Percentiles rank a stretch among this genome's conserved stretches.
phyloP scores from a whole-genome alignment of 2,888 invertebrate species.

The Oxyteleia sp. region DNA sequence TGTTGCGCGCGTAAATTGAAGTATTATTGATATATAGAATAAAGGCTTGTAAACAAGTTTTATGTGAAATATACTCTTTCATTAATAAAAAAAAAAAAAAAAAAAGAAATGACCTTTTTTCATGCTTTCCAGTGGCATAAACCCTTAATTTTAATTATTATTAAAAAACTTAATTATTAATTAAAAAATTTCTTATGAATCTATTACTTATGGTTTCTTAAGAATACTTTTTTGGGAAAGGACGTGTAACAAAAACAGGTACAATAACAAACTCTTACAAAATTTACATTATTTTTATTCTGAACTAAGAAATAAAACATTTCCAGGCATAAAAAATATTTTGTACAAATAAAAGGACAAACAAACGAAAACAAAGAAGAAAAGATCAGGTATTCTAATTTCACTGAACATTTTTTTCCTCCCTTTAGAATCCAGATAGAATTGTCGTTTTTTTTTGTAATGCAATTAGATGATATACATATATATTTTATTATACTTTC shows the following conservation, averaged over 20 bases:
- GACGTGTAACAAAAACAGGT: neutral
- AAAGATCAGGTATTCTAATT: neutral
- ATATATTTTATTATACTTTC: slow-evolving; percentile 25
- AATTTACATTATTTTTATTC: slow-evolving; percentile 53
- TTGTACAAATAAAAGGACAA: slow-evolving; percentile 23
- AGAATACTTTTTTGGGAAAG: slow-evolving; percentile 1
- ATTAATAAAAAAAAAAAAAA: no score
- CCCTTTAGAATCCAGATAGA: neutral
- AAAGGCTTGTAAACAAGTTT: no score
- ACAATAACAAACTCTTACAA: slow-evolving; percentile 32
- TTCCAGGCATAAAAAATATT: slow-evolving; percentile 41
- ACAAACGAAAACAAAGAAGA: neutral
- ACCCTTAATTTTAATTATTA: no score
- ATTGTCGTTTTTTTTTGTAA: neutral
- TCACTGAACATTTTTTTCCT: neutral
- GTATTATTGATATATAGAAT: no score
- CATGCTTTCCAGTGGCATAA: no score
- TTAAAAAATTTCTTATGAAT: no score
- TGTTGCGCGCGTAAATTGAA: no score
- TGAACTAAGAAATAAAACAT: slow-evolving; percentile 40
- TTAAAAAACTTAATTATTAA: no score
- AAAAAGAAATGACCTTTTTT: no score
- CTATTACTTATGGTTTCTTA: no score
- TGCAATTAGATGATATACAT: slow-evolving; percentile 8
- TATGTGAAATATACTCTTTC: no score